A percentile compares a stretch with the other conserved stretches of the same genome.
These are phyloP conservation scores for Miltochrista miniata DNA, from an alignment of 2,888 invertebrate genomes.

Conservation along the genomic window DNA sequence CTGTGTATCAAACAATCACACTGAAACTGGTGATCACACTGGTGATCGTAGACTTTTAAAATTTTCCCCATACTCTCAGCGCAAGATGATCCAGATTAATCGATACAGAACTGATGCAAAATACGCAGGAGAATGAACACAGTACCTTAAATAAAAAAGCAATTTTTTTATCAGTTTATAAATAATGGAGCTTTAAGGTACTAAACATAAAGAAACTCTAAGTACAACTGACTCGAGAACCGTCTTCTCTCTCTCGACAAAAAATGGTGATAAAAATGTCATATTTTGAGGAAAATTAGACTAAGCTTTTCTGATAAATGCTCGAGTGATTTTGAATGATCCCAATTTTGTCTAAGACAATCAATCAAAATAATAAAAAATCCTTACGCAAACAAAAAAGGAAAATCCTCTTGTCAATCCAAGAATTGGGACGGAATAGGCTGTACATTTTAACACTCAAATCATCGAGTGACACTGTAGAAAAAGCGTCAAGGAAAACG, in stretches of 20 bases:
- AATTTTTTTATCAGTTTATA: no score
- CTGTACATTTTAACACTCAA: constrained; percentile 21
- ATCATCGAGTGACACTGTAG: constrained; percentile 35
- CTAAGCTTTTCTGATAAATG: not conserved
- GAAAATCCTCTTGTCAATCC: not conserved
- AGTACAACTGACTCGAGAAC: no score
- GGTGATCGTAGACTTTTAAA: not conserved
- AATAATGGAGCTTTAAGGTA: no score
- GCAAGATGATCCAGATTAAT: not conserved
- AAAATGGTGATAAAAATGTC: no score
- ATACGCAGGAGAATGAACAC: no score
- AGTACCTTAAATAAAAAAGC: no score
- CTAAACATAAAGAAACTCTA: no score
- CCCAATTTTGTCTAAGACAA: not conserved
- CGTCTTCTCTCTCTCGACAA: no score
- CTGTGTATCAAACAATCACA: no score
- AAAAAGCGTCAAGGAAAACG: constrained; percentile 41
- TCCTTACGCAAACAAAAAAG: not conserved
- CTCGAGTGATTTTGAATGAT: not conserved
- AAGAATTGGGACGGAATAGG: constrained; percentile 6
- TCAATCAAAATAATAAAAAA: not conserved
- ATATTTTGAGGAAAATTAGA: no score
- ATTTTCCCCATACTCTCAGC: not conserved
- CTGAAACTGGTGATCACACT: no score
- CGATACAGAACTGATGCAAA: no score